Conservation (phyloP, 2,888 invertebrate genomes). For the Smittia aterrima region DNA sequence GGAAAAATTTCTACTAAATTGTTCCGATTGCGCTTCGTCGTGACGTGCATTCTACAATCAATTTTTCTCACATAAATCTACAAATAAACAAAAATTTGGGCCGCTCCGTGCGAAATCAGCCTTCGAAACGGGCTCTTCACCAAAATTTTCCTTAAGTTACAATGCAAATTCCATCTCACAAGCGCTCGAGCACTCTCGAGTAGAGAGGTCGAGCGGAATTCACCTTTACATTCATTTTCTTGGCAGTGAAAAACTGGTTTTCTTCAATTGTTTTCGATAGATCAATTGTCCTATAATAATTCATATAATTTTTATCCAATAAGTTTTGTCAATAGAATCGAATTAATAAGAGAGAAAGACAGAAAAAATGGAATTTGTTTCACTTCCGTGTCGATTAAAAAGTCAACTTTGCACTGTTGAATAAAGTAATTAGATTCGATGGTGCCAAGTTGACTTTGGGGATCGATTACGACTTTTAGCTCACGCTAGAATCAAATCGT, state of each 20-base stretch:
- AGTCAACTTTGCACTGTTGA: too few species aligned
- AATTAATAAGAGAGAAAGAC: conserved; percentile 19
- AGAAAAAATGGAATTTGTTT: too few species aligned
- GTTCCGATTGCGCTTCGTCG: neutral
- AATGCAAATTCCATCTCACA: conserved; percentile 7
- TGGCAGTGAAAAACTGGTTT: conserved; percentile 42
- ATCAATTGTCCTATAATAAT: conserved; percentile 34
- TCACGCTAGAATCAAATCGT: too few species aligned
- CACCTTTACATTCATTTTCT: conserved; percentile 21
- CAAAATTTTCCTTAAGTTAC: conserved; percentile 27
- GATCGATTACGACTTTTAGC: too few species aligned
- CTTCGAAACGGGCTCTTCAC: neutral
- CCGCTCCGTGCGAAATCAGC: neutral
- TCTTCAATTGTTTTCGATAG: neutral
- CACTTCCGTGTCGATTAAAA: too few species aligned
- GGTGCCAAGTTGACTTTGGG: too few species aligned
- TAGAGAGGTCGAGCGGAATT: neutral
- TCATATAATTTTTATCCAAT: conserved; percentile 19
- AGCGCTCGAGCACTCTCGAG: neutral
- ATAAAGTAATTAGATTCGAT: too few species aligned
- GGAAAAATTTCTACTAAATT: neutral
- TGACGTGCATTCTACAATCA: neutral
- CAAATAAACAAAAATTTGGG: neutral
- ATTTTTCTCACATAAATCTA: neutral
- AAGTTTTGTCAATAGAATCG: conserved; percentile 23